These are phyloP conservation scores for Monomorium pharaonis DNA, from an alignment of 1,140 invertebrate genomes.

Conservation along the genomic window DNA sequence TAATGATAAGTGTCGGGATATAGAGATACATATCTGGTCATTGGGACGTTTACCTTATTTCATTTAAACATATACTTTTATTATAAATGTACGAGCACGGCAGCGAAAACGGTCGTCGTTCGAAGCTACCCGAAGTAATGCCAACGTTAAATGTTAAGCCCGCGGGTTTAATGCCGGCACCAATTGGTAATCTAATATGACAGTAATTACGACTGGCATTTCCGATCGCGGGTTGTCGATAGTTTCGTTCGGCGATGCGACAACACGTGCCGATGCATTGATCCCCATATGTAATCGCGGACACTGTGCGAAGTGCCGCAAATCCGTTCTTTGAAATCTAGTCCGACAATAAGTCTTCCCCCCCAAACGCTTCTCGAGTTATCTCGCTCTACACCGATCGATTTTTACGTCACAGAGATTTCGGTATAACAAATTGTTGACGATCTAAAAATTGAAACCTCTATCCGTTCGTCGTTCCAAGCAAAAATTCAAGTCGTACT, in stretches of 20 bases:
- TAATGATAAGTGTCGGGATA: too few relatives aligned
- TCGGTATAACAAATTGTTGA: neutral
- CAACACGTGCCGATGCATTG: neutral
- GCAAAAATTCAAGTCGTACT: neutral
- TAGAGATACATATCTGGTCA: too few relatives aligned
- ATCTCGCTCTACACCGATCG: neutral
- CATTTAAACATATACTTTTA: neutral
- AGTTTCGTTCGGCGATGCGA: neutral
- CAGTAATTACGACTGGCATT: conserved; percentile 1
- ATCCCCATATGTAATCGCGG: neutral
- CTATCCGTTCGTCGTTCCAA: neutral
- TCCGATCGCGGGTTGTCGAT: neutral
- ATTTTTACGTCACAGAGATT: conserved; percentile 2
- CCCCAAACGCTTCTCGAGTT: neutral
- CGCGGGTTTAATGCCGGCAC: neutral
- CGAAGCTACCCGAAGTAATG: neutral
- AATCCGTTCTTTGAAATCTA: conserved; percentile 12
- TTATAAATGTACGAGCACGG: neutral
- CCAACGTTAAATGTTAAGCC: conserved; percentile 26
- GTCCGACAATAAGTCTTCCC: neutral
- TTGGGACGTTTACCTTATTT: too few relatives aligned
- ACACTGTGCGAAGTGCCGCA: neutral
- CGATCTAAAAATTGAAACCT: neutral
- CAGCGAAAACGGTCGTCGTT: neutral
- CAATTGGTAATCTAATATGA: conserved; percentile 4